Evolutionary conservation across 1,140 invertebrate species (phyloP), one percentile per base, ranked within the genome.

Genomic region (Hyphantria cunea): DNA sequence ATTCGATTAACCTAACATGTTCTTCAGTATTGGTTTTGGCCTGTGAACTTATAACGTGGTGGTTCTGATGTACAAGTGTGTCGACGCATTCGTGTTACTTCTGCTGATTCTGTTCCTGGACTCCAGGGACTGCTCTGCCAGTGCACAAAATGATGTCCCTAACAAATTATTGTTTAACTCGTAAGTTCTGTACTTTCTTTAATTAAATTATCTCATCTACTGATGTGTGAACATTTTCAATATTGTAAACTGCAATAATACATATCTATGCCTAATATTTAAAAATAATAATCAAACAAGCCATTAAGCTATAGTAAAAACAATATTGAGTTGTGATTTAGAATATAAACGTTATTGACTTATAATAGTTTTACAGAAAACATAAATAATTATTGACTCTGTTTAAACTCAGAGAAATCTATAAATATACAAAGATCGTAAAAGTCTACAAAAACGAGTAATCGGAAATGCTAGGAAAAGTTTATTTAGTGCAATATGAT

Each of bases 1-100:
- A 59, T 60, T 51, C 14, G 56, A 60, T 60, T 60, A 59, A 45
- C 25, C 10, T 34, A 50, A 41, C 51, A 64, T 65, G 63, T 39
- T 32, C 45, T 31, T 15, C 32, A 25, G 13, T 45, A 39, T 39
- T 12, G 33, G n/a, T 50, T 64, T 33, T 62, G 55, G 61, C 31
- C 54, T 54, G 54, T 64, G 61, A 53, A 60, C 45, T 59, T 49
- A 13, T 39, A 45, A 39, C 33, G 33, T 78, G 76, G 82, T 80
- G 77, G 79, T 79, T 87, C 87, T 88, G 80, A 90, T 90, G 87
- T 90, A 73, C 80, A 78, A 84, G 77, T 79, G 77, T 73, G 70
- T 76, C 70, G 72, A 72, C 60, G 64, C 70, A 25, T 71, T 74
- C 12, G 69, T 84, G 51, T 80, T 82, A 54, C 60, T 89, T 54